Evolutionary conservation across 2,888 invertebrate genomes (phyloP), one percentile per base, ranked within the genome.

Genomic region (Hydraecia micacea): DNA sequence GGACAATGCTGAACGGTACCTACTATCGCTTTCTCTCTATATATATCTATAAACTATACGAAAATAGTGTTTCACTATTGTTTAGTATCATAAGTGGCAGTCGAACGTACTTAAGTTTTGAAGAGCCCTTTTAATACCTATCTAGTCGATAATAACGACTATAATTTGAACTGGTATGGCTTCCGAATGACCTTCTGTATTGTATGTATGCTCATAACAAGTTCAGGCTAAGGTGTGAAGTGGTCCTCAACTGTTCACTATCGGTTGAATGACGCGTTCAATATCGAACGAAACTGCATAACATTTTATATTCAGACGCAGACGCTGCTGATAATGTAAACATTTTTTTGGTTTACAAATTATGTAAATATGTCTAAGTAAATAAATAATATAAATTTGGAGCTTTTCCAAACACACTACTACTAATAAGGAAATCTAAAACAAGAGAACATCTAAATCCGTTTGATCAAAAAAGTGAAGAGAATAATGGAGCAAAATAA

Each of bases 281-380:
- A 60, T 83, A 69, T 46, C 28, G 28, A 65, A 71, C 36, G 28
- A 65, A 74, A 71, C 67, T 74, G 70, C 58, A 83, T 63, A 73
- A 1, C 67, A 52, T 67, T 73, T 42, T n/a, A 73, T 69, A 58
- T 71, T 71, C 73, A 74, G 83, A 79, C 70, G 79, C 62, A 79
- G 28, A 5, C n/a, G 11, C 9, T 36, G 25, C 21, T 62, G 78
- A 79, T 73, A 71, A 73, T 68, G 25, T 79, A 68, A 73, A 73
- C 18, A 60, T n/a, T 39, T 73, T 81, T 46, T 52, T n/a, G 15
- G 18, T 13, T 63, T 18, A 73, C 46, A 46, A 62, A 70, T 42
- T 42, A 42, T 42, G 42, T 42, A 42, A 42, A 42, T 42, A 42
- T 42, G 13, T 42, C 13, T 42, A 42, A 13, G 46, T 46, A 46